phyloP scores from a whole-genome alignment of 2,797 vertebrate species.

The Helarctos malayanus region DNA sequence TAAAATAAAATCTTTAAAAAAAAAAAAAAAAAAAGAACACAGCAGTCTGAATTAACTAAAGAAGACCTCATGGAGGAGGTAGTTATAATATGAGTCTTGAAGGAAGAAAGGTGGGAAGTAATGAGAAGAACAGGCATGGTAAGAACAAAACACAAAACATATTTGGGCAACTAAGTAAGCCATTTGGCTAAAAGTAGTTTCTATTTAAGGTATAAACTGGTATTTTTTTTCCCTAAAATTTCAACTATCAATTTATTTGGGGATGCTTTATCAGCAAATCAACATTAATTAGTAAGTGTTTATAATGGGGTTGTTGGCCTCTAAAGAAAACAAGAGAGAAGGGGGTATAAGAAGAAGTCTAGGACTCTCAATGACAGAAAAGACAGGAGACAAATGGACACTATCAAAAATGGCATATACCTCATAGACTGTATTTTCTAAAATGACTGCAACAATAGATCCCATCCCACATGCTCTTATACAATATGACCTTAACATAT shows the following conservation, averaged over 20 bases:
- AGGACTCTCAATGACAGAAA: neutral
- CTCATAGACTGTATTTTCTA: neutral
- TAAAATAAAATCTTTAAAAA: no score
- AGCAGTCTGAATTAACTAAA: neutral
- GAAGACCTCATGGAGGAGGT: neutral
- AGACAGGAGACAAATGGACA: neutral
- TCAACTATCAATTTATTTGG: neutral
- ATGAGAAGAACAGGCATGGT: neutral
- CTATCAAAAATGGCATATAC: neutral
- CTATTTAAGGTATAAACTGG: neutral
- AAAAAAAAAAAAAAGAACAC: neutral
- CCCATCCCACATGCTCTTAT: neutral
- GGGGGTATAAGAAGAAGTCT: neutral
- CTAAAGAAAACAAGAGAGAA: conserved; percentile 13
- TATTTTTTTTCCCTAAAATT: conserved; percentile 20
- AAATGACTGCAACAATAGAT: neutral
- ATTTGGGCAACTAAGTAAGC: neutral
- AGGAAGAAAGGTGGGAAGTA: neutral
- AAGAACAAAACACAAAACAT: neutral
- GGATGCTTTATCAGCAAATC: neutral
- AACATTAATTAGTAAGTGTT: neutral
- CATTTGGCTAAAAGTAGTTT: conserved; percentile 9
- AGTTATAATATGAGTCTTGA: neutral
- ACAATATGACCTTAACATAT: neutral
- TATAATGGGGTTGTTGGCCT: neutral